Evolutionary conservation across 2,113 vertebrate genomes (phyloP), one percentile per base, ranked within the genome.

Genomic region (Muntiacus reevesi): DNA sequence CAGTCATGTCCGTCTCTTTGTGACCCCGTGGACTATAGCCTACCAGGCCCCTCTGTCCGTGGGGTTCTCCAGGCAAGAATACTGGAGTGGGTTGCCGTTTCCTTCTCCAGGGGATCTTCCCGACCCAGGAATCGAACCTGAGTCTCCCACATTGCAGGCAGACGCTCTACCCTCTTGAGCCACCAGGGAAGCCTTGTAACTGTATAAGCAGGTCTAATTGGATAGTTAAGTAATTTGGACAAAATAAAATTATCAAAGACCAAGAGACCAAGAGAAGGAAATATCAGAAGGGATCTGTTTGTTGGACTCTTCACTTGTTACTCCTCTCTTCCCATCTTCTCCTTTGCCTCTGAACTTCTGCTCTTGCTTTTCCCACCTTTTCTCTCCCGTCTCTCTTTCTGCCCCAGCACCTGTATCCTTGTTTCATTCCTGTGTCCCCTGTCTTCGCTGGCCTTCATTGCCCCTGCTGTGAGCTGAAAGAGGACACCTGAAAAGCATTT

Each of bases 231-330:
- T 74, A 52, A 87, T 82, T 74, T 30, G 50, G 54, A 79, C 54
- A 86, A 91, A 97, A 96, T 90, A 94, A 95, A 97, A 91, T 16
- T 19, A 90, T 16, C 78, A 43, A 78, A 96, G 88, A 74, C 33
- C 1, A 78, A 96, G 59, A 78, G 54, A 36, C 33, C 2, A 78
- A 96, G 59, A 78, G 54, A 36, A 95, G 54, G 52, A 55, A 94
- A 57, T 67, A 76, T n/a, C 59, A 83, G 54, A 92, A 96, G 33
- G 50, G 64, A 86, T 12, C 62, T 89, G 10, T 90, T 79, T 82
- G n/a, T 81, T 87, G 47, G 45, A 52, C 27, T 90, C 11, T 62
- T 87, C 30, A 28, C 60, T 89, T 86, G 25, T 82, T 92, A 21
- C 40, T 43, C 15, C 19, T 96, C 86, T 79, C 11, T 23, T 81